phyloP scores from a whole-genome alignment of 2,888 invertebrate genomes.

The Gymnoscelis rufifasciata region DNA sequence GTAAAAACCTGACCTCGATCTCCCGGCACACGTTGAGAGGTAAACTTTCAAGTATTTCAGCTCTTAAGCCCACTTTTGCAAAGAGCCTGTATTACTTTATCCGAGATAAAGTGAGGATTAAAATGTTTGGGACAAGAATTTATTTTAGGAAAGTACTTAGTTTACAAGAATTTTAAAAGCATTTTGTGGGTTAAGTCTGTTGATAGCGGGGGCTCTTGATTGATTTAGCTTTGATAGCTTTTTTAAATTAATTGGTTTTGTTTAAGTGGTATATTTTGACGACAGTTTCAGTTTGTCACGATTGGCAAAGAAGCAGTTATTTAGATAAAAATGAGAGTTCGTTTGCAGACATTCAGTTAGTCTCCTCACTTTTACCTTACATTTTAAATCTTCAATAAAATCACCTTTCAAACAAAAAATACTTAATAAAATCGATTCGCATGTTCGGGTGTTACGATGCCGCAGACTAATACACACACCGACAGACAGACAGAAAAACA shows the following conservation, averaged over 20 bases:
- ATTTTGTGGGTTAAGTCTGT: background rate
- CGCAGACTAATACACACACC: too few relatives aligned
- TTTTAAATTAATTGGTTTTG: background rate
- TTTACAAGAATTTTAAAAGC: background rate
- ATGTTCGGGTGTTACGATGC: too few relatives aligned
- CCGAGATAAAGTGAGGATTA: constrained; percentile 14
- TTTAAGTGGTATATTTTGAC: too few relatives aligned
- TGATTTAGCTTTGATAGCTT: background rate
- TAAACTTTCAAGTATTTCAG: constrained; percentile 22
- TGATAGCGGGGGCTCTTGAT: background rate
- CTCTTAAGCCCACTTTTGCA: constrained; percentile 28
- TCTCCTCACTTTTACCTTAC: too few relatives aligned
- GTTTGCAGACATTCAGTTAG: too few relatives aligned
- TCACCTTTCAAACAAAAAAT: too few relatives aligned
- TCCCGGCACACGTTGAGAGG: background rate
- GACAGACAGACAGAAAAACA: too few relatives aligned
- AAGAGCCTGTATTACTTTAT: constrained; percentile 17
- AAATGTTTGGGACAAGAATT: constrained; percentile 14
- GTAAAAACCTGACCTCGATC: background rate
- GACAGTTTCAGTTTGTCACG: too few relatives aligned
- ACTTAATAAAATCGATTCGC: too few relatives aligned
- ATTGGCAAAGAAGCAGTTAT: too few relatives aligned
- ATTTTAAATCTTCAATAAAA: too few relatives aligned
- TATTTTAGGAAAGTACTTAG: constrained; percentile 1
- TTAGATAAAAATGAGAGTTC: too few relatives aligned